Percentiles rank a stretch among this genome's conserved stretches.
These are phyloP conservation scores for Bergia sp. DNA, from an alignment of 92 coral and sea anemone species.

Conservation along the genomic window DNA sequence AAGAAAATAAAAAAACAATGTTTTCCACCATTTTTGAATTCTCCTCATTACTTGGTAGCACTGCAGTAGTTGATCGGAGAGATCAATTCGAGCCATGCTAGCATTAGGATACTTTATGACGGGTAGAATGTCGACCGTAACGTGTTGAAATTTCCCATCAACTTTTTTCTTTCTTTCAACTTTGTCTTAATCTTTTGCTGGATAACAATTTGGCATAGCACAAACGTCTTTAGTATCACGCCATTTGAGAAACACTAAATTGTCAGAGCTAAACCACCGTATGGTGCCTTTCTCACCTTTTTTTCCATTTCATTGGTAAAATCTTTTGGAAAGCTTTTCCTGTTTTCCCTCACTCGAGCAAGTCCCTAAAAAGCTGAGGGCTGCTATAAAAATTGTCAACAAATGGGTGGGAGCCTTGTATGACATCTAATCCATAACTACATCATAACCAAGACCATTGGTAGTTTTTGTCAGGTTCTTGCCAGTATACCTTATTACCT, in stretches of 20 bases:
- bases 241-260: conserved; percentile 42
- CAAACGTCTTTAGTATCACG: conserved; percentile 51
- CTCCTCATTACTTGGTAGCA: conserved; percentile 29
- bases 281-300: conserved; percentile 37
- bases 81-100: conserved; percentile 50
- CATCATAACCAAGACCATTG: conserved; percentile 53
- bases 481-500: too few species aligned
- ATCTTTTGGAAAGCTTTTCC: conserved; percentile 52
- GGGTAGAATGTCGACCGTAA: conserved; percentile 45
- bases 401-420: conserved; percentile 56
- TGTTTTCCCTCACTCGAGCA: conserved; percentile 51
- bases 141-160: conserved; percentile 29
- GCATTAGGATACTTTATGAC: conserved; percentile 37
- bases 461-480: conserved; percentile 42
- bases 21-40: conserved; percentile 56
- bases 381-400: conserved; percentile 62
- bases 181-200: conserved; percentile 39
- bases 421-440: conserved; percentile 50
- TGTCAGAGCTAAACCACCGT: conserved; percentile 44
- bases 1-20: conserved; percentile 50
- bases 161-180: conserved; percentile 44
- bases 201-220: conserved; percentile 38
- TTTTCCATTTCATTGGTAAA: conserved; percentile 14
- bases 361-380: conserved; percentile 33
- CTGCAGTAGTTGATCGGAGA: conserved; percentile 54